Evolutionary conservation across 2,113 vertebrate genomes (phyloP), one percentile per base, ranked within the genome.

Genomic region (Sphyrna mokarran): DNA sequence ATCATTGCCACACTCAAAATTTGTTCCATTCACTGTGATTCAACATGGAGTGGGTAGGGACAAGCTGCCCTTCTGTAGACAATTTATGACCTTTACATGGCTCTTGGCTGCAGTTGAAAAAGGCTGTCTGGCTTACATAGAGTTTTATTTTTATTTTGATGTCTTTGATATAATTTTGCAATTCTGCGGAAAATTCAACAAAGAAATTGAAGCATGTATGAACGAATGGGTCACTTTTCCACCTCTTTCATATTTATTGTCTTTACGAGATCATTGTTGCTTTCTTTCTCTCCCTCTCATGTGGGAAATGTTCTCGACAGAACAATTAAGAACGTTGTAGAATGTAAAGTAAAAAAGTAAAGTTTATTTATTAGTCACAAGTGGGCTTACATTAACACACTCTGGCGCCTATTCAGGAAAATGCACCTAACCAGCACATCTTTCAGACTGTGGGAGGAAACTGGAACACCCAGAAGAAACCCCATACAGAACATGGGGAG

Each of bases 121-220:
- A 68, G n/a, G 22, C 90, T 40, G 33, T 68, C 63, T 94, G n/a
- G n/a, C 16, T 94, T 68, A 69, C 63, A 9, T 68, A 68, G 18
- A 37, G 63, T 94, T 94, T 94, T 94, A 94, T 68, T 90, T 90
- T 90, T 90, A 90, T 90, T 90, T 94, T 94, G 63, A 16, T 94
- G 66, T 94, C 90, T 94, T 94, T 94, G n/a, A 68, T 94, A 61
- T 20, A 69, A 37, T 40, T 37, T 83, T 83, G 37, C 80, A 40
- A 40, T 83, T 54, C 48, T 11, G 86, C 86, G n/a, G 33, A 68
- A 22, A 68, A 7, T 68, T 68, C 33, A 40, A 16, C n/a, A 40
- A 94, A 68, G 5, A 63, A n/a, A 94, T 94, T 14, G 10, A 94
- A 29, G 43, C 2, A 20, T 94, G 8, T 23, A 20, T 68, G 33